Base-by-base conservation (phyloP, 2,888 invertebrate genomes). In the Lepeophtheirus nordmannii region DNA sequence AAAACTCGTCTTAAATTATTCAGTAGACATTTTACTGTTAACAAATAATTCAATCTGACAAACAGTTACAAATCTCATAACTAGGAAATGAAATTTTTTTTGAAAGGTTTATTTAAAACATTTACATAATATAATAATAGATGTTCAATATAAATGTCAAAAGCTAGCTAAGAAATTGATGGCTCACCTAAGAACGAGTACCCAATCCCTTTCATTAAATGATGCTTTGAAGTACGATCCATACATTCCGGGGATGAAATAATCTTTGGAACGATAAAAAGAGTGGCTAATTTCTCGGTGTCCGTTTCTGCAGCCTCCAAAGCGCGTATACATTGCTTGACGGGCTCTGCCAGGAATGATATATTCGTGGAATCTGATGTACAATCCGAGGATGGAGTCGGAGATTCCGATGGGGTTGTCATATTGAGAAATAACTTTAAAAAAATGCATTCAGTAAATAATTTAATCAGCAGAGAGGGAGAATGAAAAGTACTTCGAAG, bases 201-300 rank as follows among this genome's bases (percentile, higher is more conserved):
- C 1, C 65, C 65, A 23, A 65, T 65, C n/a, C 58, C 58, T 53
- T 63, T 63, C 58, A 65, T 58, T 8, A 65, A 17, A 58, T 40
- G 7, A 38, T 56, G 58, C 38, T 56, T 58, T 1, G 65, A 53
- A 20, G 53, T 30, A 8, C 56, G 53, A 20, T 58, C 58, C 53
- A 46, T 46, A 17, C 65, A 65, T 20, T 65, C 65, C 2, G 37
- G 17, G 20, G 53, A 37, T 39, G 22, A 17, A 1, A 91, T 85
- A 65, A 90, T 77, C 76, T 91, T 92, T 2, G 91, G 90, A 65
- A 91, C 89, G 85, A 91, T 86, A 75, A 91, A 89, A 62, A 92
- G 80, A 1, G 86, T 89, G 56, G 91, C 90, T 75, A 92, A 89
- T 75, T 89, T 90, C 76, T 91, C 90, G 0, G 89, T 89, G 76